These are phyloP conservation scores for Sternotherus odoratus DNA, from an alignment of 2,797 vertebrate genomes.

Conservation along the genomic window DNA sequence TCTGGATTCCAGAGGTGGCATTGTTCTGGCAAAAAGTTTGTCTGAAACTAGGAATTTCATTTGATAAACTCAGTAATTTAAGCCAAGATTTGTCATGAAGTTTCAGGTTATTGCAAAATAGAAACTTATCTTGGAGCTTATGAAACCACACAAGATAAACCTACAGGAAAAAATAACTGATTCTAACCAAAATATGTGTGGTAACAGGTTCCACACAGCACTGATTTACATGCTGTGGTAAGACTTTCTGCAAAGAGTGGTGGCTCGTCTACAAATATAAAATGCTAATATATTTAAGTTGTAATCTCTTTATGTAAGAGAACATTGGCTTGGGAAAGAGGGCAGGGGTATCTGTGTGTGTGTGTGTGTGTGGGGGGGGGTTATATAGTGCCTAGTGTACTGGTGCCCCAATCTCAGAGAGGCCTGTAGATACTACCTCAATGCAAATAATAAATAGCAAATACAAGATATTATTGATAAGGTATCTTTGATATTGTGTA, in stretches of 20 bases:
- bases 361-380: no score
- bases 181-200: rapidly evolving
- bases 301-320: not conserved
- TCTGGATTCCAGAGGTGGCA: not conserved
- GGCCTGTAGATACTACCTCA: not conserved
- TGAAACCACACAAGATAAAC: not conserved
- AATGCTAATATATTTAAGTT: rapidly evolving
- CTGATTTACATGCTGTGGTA: not conserved
- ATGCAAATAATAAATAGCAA: not conserved
- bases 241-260: not conserved
- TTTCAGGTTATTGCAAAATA: not conserved
- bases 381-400: rapidly evolving
- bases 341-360: rapidly evolving
- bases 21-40: not conserved
- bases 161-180: slow-evolving; percentile 22
- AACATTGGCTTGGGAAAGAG: not conserved
- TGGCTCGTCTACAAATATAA: not conserved
- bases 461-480: rapidly evolving
- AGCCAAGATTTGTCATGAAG: not conserved
- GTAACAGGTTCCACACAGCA: not conserved
- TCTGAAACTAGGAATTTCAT: not conserved
- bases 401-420: not conserved
- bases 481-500: rapidly evolving
- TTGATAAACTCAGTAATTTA: rapidly evolving
- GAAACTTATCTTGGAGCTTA: not conserved